These are phyloP conservation scores for Sinocyclocheilus maitianheensis DNA, from an alignment of 2,113 vertebrate species.

Conservation along the genomic window DNA sequence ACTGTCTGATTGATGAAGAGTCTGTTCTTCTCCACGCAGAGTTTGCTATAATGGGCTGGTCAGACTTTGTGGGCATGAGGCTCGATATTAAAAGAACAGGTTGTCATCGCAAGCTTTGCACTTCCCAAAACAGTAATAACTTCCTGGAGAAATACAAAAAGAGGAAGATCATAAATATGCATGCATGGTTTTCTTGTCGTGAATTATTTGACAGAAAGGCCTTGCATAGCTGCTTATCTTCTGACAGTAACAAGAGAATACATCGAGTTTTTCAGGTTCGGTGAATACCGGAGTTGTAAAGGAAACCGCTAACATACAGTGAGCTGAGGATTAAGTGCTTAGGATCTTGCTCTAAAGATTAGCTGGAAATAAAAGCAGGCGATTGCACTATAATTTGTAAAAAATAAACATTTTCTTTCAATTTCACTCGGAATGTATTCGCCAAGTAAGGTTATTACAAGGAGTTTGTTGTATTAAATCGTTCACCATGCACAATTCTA, in stretches of 20 bases:
- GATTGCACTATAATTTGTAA: background rate
- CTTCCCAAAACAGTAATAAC: constrained; percentile 1
- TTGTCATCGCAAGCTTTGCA: background rate
- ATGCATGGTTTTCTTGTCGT: background rate
- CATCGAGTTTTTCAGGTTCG: background rate
- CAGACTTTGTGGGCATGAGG: background rate
- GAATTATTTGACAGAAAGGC: background rate
- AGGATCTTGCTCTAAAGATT: background rate
- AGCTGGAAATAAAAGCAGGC: background rate
- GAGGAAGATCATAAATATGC: background rate
- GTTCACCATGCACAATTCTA: background rate
- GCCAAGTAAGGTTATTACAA: no score
- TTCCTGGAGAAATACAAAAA: constrained; percentile 28
- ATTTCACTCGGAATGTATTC: background rate
- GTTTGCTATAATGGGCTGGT: background rate
- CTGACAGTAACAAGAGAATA: background rate
- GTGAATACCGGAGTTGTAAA: background rate
- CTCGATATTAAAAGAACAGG: background rate
- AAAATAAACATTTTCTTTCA: background rate
- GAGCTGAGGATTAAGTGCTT: background rate
- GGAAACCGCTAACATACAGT: background rate
- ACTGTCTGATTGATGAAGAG: background rate
- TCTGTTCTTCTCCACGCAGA: background rate
- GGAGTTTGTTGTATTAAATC: background rate
- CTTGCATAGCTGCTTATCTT: background rate